A percentile compares a stretch with the other conserved stretches of the same genome.
Evolutionary conservation across 1,140 invertebrate species (phyloP).

Genomic region (Pseudoatta argentina): DNA sequence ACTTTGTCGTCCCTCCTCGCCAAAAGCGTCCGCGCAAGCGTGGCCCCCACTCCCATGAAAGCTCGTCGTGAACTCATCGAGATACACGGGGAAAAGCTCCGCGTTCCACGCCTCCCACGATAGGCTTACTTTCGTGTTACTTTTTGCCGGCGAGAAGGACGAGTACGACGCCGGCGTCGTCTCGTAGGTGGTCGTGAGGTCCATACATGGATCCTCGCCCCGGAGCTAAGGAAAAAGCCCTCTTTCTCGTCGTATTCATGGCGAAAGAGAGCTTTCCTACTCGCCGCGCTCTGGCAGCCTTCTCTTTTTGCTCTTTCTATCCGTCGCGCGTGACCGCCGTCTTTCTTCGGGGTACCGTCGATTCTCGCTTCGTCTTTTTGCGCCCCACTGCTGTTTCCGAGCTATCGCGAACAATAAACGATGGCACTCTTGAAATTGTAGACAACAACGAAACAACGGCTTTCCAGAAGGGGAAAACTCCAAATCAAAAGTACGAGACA

Average conservation of each 20-base stretch:
- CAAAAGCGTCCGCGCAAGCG: slow-evolving; percentile 75
- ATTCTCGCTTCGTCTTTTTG: slow-evolving; percentile 38
- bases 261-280: slow-evolving; percentile 75
- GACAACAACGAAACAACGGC: slow-evolving; percentile 46
- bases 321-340: slow-evolving; percentile 26
- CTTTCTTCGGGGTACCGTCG: slow-evolving; percentile 28
- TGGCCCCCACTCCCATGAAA: slow-evolving; percentile 74
- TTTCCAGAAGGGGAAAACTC: slow-evolving; percentile 1
- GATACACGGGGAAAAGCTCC: slow-evolving; percentile 76
- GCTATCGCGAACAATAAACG: slow-evolving; percentile 74
- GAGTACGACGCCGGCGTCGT: slow-evolving; percentile 59
- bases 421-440: slow-evolving; percentile 65
- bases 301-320: slow-evolving; percentile 56
- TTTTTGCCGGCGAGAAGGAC: slow-evolving; percentile 72
- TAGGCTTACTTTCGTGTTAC: slow-evolving; percentile 81
- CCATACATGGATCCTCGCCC: slow-evolving; percentile 66
- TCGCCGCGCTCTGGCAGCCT: slow-evolving; percentile 64
- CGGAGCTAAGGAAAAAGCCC: slow-evolving; percentile 67
- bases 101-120: slow-evolving; percentile 82
- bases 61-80: slow-evolving; percentile 65
- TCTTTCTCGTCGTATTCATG: slow-evolving; percentile 37
- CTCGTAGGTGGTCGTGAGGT: slow-evolving; percentile 70
- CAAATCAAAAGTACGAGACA: slow-evolving; percentile 19
- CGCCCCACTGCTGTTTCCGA: slow-evolving; percentile 57
- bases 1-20: slow-evolving; percentile 44